Conservation (phyloP, 2,113 vertebrate species). For the Cairina moschata region DNA sequence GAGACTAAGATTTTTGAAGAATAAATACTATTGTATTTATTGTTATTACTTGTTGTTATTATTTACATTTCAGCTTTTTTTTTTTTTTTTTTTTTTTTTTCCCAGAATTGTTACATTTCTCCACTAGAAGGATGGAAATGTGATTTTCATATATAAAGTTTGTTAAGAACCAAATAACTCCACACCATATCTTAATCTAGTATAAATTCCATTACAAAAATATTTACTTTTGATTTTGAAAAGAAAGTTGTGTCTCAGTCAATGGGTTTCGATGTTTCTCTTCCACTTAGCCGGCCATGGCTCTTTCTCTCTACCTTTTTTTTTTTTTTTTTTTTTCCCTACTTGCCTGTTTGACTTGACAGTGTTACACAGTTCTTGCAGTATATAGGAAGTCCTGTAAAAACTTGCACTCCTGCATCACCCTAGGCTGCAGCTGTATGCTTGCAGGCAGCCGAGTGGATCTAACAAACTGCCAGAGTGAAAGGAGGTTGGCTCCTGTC, state of each 20-base stretch:
- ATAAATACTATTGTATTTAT: background rate
- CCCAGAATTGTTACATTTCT: background rate
- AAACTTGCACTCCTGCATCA: background rate
- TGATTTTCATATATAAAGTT: background rate
- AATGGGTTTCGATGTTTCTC: background rate
- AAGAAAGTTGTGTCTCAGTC: background rate
- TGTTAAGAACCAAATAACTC: background rate
- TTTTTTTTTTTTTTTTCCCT: background rate
- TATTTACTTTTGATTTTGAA: background rate
- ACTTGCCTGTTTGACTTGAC: background rate
- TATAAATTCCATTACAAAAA: background rate
- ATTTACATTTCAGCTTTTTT: background rate
- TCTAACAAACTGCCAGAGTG: background rate
- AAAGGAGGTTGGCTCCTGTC: background rate
- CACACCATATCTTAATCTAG: background rate
- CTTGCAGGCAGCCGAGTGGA: background rate
- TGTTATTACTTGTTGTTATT: background rate
- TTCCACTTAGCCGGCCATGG: background rate
- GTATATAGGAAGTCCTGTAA: background rate
- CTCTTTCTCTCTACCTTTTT: background rate
- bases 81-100: background rate
- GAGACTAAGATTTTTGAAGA: background rate
- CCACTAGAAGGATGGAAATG: background rate
- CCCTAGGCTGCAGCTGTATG: background rate
- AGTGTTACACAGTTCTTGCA: background rate